Evolutionary conservation across 2,797 vertebrate genomes (phyloP).

Genomic region (Pterois miles): DNA sequence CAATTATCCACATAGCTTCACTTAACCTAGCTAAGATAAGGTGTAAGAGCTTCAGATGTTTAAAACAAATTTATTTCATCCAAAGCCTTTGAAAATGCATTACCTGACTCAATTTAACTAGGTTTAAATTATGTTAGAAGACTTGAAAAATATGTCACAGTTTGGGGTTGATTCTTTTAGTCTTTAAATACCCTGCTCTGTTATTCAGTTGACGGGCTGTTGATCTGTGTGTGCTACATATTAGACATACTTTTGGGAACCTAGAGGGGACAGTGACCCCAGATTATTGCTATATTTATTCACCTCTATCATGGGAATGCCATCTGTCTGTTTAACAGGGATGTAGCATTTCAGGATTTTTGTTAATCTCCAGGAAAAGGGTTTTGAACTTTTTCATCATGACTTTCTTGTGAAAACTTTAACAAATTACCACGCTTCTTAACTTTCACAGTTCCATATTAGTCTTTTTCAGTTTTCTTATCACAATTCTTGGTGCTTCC

Average conservation of each 20-base stretch:
- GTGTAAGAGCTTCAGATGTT: not conserved
- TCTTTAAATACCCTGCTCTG: too few species aligned
- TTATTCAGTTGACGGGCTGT: conserved; percentile 32
- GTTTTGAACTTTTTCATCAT: conserved; percentile 17
- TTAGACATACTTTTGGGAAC: conserved; percentile 52
- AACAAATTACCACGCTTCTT: not conserved
- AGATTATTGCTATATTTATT: conserved; percentile 61
- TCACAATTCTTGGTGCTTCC: conserved; percentile 32
- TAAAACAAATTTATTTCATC: conserved; percentile 17
- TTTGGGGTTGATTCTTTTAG: conserved; percentile 35
- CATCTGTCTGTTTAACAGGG: conserved; percentile 16
- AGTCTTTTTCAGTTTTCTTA: conserved; percentile 20
- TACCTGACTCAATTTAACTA: not conserved
- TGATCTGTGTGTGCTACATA: conserved; percentile 53
- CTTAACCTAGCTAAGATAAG: not conserved
- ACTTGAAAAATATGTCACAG: conserved; percentile 22
- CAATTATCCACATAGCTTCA: conserved; percentile 15
- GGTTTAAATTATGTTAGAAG: not conserved
- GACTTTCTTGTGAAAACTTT: conserved; percentile 14
- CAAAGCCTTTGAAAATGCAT: conserved; percentile 21
- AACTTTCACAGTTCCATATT: conserved; percentile 7
- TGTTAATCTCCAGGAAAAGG: conserved; percentile 13
- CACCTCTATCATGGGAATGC: conserved; percentile 45
- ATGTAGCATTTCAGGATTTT: conserved; percentile 27
- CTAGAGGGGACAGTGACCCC: conserved; percentile 39